Evolutionary conservation across 2,797 vertebrate species (phyloP), one percentile per base, ranked within the genome.

Genomic region (Enteromius trimaculatus): DNA sequence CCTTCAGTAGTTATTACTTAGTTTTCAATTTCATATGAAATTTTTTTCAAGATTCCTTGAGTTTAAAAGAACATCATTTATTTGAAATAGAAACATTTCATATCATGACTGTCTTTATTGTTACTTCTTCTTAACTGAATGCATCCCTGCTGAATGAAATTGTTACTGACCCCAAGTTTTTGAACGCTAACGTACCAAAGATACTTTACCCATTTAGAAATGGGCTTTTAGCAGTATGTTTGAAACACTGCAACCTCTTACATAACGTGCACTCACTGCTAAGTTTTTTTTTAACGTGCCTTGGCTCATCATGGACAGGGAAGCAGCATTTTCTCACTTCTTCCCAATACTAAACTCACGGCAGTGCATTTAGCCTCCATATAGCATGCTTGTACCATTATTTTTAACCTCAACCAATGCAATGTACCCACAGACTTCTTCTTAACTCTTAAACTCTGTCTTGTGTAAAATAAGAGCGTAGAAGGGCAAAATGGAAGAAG

Each of bases 401-500:
- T 39, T 42, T 64, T n/a, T 9, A 42, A 39, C 51, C 70, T 23
- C 34, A 68, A 17, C 29, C 62, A 77, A 11, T 71, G 74, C 49
- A 80, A 42, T 76, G 55, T 70, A 66, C 49, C 65, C 17, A 77
- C 49, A 71, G 26, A 79, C 60, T 53, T 64, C 77, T 79, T 77
- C 71, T 75, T 68, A 10, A 55, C 19, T 37, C 14, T 31, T 3
- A 60, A 58, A 53, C 74, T 60, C 62, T 60, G 17, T 26, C 16
- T 70, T 51, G 31, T 55, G 71, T 60, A 53, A 74, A 69, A 82
- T 47, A 47, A 79, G 44, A 68, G 44, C 60, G 39, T 53, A 81
- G 42, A 81, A 80, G 83, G 66, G 34, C 44, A 80, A 77, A 53
- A 79, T 68, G 29, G 62, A 84, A 49, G 72, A 83, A 84, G 55